Conservation (phyloP, 2,113 vertebrate species). For the Plecotus auritus region DNA sequence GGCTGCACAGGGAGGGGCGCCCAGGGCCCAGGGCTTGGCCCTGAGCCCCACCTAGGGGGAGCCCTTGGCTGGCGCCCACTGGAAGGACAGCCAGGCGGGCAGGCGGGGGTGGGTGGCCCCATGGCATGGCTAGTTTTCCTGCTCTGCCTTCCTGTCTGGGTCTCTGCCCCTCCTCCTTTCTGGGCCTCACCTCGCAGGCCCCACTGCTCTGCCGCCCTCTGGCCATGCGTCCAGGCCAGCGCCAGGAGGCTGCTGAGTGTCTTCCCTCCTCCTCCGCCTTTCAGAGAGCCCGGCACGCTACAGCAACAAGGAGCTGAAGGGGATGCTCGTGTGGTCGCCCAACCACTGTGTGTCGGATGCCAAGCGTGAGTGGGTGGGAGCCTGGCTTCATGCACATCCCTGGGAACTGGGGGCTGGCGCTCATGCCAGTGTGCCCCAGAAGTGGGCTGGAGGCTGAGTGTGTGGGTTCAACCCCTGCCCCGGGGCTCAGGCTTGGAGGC, state of each 20-base stretch:
- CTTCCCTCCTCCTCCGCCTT: neutral
- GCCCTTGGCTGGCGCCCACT: slow-evolving; percentile 38
- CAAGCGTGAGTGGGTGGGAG: slow-evolving; percentile 85
- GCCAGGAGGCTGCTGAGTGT: neutral
- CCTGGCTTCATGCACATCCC: neutral
- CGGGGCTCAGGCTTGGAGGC: neutral
- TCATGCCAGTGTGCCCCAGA: neutral
- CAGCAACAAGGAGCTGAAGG: slow-evolving; percentile 89
- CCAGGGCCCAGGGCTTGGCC: slow-evolving; percentile 19
- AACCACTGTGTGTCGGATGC: slow-evolving; percentile 89
- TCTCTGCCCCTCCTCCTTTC: slow-evolving; percentile 9
- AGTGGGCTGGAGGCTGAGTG: neutral
- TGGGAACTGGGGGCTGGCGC: neutral
- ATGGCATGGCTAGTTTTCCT: slow-evolving; percentile 42
- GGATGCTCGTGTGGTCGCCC: slow-evolving; percentile 95
- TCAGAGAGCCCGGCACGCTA: slow-evolving; percentile 85
- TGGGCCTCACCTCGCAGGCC: neutral
- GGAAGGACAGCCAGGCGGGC: neutral
- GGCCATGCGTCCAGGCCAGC: neutral
- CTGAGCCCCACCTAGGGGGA: slow-evolving; percentile 58
- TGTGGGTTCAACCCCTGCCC: neutral
- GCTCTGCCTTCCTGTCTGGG: slow-evolving; percentile 49
- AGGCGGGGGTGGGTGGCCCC: slow-evolving; percentile 32
- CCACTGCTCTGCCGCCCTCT: neutral
- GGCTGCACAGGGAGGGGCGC: slow-evolving; percentile 4